Percentiles rank a stretch among this genome's conserved stretches.
Evolutionary conservation across 2,888 invertebrate species (phyloP).

Genomic region (Clistopyga incitator): DNA sequence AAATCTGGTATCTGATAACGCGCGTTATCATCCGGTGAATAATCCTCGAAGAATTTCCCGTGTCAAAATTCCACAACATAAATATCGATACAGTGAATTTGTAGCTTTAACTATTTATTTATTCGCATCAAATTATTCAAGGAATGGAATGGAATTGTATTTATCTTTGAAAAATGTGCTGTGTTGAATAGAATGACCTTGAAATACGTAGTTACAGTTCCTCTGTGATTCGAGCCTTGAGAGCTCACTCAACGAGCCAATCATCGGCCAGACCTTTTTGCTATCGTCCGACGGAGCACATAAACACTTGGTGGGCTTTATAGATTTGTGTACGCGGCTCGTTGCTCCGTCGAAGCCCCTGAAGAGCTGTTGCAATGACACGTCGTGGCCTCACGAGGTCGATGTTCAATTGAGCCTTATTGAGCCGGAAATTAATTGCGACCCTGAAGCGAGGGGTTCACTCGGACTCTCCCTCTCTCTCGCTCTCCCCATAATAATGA

Average conservation of each 20-base stretch:
- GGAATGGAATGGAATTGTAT: no score
- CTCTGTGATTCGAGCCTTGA: background rate
- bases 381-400: conserved; percentile 55
- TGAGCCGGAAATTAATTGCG: conserved; percentile 61
- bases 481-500: conserved; percentile 28
- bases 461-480: conserved; percentile 3
- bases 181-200: no score
- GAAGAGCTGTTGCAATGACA: background rate
- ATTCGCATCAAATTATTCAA: no score
- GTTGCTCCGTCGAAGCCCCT: conserved; percentile 12
- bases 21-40: no score
- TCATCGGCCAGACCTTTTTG: background rate
- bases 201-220: no score
- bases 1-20: no score
- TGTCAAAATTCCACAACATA: no score
- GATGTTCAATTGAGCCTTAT: conserved; percentile 63
- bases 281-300: background rate
- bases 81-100: no score
- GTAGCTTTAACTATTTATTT: no score
- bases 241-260: background rate
- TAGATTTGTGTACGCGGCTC: conserved; percentile 42
- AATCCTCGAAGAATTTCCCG: no score
- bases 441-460: conserved; percentile 47
- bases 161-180: background rate
- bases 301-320: conserved; percentile 27